Evolutionary conservation across 2,888 invertebrate species (phyloP).

Genomic region (Drosophila prostipennis): DNA sequence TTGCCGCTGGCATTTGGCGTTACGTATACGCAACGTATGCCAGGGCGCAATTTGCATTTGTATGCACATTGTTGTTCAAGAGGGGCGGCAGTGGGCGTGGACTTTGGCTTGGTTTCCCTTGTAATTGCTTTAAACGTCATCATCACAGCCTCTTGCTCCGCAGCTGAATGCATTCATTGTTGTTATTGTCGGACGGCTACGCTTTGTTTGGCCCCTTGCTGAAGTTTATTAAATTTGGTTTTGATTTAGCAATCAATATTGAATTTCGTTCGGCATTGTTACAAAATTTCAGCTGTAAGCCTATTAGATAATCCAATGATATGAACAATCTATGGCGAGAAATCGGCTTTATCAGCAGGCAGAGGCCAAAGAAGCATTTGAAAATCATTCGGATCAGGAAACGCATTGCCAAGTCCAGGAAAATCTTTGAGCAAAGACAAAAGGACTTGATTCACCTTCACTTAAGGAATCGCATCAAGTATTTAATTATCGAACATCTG

Average conservation of each 20-base stretch:
- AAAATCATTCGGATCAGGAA: slow-evolving; percentile 9
- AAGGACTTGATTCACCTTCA: background rate
- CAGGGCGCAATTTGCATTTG: slow-evolving; percentile 73
- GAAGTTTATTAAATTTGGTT: slow-evolving; percentile 59
- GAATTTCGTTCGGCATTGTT: slow-evolving; percentile 16
- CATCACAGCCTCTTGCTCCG: slow-evolving; percentile 53
- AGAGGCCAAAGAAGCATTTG: background rate
- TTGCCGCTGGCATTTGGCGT: slow-evolving; percentile 61
- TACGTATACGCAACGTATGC: slow-evolving; percentile 79
- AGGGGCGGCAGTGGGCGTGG: slow-evolving; percentile 14
- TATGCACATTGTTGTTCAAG: slow-evolving; percentile 72
- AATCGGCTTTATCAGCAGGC: slow-evolving; percentile 13
- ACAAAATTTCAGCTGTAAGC: slow-evolving; percentile 20
- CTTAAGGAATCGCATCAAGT: slow-evolving; percentile 29
- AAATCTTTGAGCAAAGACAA: background rate
- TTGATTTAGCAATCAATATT: slow-evolving; percentile 62
- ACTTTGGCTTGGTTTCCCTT: slow-evolving; percentile 45
- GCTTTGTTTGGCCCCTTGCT: slow-evolving; percentile 27
- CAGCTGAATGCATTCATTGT: slow-evolving; percentile 25
- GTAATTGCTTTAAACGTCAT: slow-evolving; percentile 80
- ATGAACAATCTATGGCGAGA: slow-evolving; percentile 46
- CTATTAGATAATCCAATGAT: background rate
- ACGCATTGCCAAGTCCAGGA: slow-evolving; percentile 10
- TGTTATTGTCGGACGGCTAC: slow-evolving; percentile 21
- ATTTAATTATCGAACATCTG: slow-evolving; percentile 44